phyloP scores from a whole-genome alignment of 2,888 invertebrate species.

The Synergus gifuensis region DNA sequence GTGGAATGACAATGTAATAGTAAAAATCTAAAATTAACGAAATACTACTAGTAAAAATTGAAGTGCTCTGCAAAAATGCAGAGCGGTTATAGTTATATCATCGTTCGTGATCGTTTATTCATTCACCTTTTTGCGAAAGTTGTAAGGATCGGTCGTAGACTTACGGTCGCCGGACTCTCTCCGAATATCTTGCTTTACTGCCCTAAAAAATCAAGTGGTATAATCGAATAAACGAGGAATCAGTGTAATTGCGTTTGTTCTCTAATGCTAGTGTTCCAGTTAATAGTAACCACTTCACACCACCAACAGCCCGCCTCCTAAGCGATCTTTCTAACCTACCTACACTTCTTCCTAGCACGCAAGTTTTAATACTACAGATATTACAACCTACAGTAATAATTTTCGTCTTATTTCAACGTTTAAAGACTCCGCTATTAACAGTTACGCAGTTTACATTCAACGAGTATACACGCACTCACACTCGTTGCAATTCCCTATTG shows the following conservation, averaged over 20 bases:
- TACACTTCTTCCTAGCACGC: slow-evolving; percentile 20
- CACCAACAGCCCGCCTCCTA: slow-evolving; percentile 51
- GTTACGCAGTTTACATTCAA: not conserved
- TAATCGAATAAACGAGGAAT: slow-evolving; percentile 53
- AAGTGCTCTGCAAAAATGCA: not conserved
- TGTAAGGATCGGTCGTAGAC: slow-evolving; percentile 42
- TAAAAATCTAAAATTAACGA: not conserved
- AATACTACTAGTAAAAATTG: not conserved
- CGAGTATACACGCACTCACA: not conserved
- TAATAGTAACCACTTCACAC: slow-evolving; percentile 55
- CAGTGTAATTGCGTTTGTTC: slow-evolving; percentile 57
- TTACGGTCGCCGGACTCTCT: slow-evolving; percentile 54
- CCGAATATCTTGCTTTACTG: slow-evolving; percentile 49
- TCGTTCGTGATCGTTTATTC: slow-evolving; percentile 37
- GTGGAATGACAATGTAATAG: not conserved
- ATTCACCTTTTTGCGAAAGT: slow-evolving; percentile 36
- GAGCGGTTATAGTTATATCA: slow-evolving; percentile 39
- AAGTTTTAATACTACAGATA: slow-evolving; percentile 8
- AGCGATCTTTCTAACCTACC: slow-evolving; percentile 44
- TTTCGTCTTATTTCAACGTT: not conserved
- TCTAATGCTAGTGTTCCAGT: slow-evolving; percentile 56
- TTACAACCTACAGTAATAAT: slow-evolving; percentile 9
- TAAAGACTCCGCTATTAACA: not conserved
- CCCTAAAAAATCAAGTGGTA: slow-evolving; percentile 56
- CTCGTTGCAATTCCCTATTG: not conserved